These are phyloP conservation scores for Polymixis lichenea DNA, from an alignment of 2,888 invertebrate species.

Conservation along the genomic window DNA sequence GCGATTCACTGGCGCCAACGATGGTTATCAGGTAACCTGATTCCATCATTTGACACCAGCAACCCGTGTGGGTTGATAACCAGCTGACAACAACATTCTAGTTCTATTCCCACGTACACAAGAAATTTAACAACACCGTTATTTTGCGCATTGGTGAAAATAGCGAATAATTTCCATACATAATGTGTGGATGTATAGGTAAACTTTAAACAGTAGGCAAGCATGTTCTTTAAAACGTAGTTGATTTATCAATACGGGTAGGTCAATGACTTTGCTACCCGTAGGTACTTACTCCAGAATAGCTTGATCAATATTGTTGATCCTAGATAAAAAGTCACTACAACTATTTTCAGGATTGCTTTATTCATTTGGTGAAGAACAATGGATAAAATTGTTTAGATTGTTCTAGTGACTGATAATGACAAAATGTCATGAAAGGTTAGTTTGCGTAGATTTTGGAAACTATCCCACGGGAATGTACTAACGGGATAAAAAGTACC, in stretches of 20 bases:
- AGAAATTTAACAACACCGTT: slow-evolving; percentile 25
- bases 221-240: neutral
- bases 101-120: slow-evolving; percentile 40
- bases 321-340: neutral
- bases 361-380: too few relatives aligned
- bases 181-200: slow-evolving; percentile 14
- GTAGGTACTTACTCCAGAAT: neutral
- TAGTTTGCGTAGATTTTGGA: too few relatives aligned
- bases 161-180: slow-evolving; percentile 26
- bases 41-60: slow-evolving; percentile 42
- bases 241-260: slow-evolving; percentile 32
- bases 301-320: neutral
- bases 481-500: too few relatives aligned
- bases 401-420: neutral
- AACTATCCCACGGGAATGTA: too few relatives aligned
- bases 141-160: slow-evolving; percentile 21
- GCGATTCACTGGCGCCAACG: slow-evolving; percentile 35
- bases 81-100: slow-evolving; percentile 32
- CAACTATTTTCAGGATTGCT: too few relatives aligned
- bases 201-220: neutral
- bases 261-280: slow-evolving; percentile 15
- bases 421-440: neutral
- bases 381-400: neutral
- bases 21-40: slow-evolving; percentile 36
- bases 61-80: slow-evolving; percentile 44